Conservation (phyloP, 2,797 vertebrate species). For the Macroramphosus scolopax region DNA sequence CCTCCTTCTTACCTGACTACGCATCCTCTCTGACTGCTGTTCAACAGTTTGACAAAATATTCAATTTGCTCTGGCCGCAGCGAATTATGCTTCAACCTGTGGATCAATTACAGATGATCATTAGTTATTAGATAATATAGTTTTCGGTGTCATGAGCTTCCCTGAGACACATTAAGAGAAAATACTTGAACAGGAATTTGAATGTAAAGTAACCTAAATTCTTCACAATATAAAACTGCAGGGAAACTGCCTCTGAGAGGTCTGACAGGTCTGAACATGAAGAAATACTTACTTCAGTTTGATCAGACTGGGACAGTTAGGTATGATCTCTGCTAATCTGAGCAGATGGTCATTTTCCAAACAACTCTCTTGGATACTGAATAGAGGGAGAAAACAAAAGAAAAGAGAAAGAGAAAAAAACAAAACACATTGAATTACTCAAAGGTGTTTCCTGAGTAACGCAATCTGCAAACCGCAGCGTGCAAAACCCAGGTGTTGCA, state of each 20-base stretch:
- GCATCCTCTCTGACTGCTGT: constrained; percentile 8
- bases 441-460: no score
- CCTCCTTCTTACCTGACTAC: constrained; percentile 43
- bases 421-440: no score
- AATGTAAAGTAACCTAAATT: not conserved
- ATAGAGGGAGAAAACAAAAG: not conserved
- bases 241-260: not conserved
- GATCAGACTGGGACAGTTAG: constrained; percentile 44
- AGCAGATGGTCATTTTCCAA: constrained; percentile 57
- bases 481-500: no score
- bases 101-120: not conserved
- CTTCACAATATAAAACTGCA: no score
- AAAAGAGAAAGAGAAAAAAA: no score
- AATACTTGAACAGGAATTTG: not conserved
- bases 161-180: no score
- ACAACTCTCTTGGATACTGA: constrained; percentile 63
- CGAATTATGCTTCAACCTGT: constrained; percentile 54
- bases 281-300: constrained; percentile 68
- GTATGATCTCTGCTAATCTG: constrained; percentile 59
- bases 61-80: constrained; percentile 30
- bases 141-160: no score
- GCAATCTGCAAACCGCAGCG: no score
- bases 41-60: constrained; percentile 41
- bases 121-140: no score
- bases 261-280: not conserved